A percentile compares a stretch with the other conserved stretches of the same genome.
Conservation (phyloP, 1,140 invertebrate genomes). For the Drosophila nebulosa region DNA sequence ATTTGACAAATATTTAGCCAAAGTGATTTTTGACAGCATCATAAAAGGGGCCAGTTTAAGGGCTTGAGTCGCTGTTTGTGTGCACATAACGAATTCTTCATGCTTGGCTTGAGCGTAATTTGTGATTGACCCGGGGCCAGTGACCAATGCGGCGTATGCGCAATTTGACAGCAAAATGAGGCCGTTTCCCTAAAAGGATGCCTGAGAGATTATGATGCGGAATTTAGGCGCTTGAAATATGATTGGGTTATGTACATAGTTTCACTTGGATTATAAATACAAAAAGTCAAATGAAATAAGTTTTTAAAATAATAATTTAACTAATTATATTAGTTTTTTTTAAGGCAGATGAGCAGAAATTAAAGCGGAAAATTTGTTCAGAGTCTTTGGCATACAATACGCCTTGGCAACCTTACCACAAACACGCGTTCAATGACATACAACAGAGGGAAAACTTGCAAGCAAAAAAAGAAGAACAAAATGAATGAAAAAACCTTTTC, state of each 20-base stretch:
- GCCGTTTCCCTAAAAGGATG: neutral
- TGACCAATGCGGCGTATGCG: constrained; percentile 62
- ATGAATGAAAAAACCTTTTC: constrained; percentile 11
- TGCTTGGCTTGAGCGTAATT: constrained; percentile 58
- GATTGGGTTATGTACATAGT: neutral
- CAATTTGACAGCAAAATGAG: constrained; percentile 42
- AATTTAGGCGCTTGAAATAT: neutral
- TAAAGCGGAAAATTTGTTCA: too few species aligned
- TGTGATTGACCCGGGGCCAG: constrained; percentile 38
- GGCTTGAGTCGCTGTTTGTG: neutral
- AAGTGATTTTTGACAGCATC: constrained; percentile 72
- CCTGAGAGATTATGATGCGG: neutral
- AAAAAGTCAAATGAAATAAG: neutral
- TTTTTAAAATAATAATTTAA: neutral
- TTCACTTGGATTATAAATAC: neutral
- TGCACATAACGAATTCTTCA: constrained; percentile 43
- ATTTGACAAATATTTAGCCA: constrained; percentile 68
- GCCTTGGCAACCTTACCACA: neutral
- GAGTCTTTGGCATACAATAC: neutral
- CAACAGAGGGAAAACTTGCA: constrained; percentile 19
- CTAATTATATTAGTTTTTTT: too few species aligned
- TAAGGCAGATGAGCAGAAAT: too few species aligned
- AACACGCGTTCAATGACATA: constrained; percentile 51
- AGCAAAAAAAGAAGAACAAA: constrained; percentile 29
- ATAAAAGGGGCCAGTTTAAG: constrained; percentile 31